Base-by-base conservation (phyloP, 2,888 invertebrate genomes). In the Elegia similella region DNA sequence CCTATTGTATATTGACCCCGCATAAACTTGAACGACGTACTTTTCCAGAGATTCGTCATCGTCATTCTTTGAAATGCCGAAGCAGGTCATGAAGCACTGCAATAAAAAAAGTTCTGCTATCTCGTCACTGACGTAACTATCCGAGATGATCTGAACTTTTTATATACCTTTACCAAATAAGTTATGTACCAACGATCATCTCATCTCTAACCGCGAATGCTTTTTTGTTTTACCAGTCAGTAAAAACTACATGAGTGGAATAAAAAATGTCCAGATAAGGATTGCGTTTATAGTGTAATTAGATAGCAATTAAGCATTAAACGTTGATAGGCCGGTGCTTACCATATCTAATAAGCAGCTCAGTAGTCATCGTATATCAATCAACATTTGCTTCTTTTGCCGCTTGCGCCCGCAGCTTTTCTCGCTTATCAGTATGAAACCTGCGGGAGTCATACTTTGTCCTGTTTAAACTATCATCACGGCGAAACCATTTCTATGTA, bases 41-140 rank as follows among this genome's bases (percentile, higher is more conserved):
- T 55, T 44, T 44, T 44, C 32, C 54, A 44, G 30, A 55, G 54
- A 55, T 44, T 55, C 44, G 54, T 55, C 54, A 55, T 55, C 54
- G 54, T 54, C 23, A 54, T 55, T 55, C 54, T 55, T 55, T 44
- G 54, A 55, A 55, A 32, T 54, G 43, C 34, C 54, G 44, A 55
- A 55, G 46, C 54, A 55, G 54, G 54, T 55, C 54, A 55, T 55
- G 54, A 55, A 55, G 44, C 54, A 7, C 44, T 54, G 17, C 54
- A 7, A 34, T 55, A 55, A 55, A 55, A 53, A 55, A 55, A 55
- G 54, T 44, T 55, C 54, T 55, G 46, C 54, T 55, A 44, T 55
- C 54, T 55, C 32, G 34, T n/a, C 32, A n/a, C 44, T 55, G 54
- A 55, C 44, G 54, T 55, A 55, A 55, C 30, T 44, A 44, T 55